A percentile compares a stretch with the other conserved stretches of the same genome.
Conservation (phyloP, 2,797 vertebrate genomes). For the Gephyroberyx darwinii region DNA sequence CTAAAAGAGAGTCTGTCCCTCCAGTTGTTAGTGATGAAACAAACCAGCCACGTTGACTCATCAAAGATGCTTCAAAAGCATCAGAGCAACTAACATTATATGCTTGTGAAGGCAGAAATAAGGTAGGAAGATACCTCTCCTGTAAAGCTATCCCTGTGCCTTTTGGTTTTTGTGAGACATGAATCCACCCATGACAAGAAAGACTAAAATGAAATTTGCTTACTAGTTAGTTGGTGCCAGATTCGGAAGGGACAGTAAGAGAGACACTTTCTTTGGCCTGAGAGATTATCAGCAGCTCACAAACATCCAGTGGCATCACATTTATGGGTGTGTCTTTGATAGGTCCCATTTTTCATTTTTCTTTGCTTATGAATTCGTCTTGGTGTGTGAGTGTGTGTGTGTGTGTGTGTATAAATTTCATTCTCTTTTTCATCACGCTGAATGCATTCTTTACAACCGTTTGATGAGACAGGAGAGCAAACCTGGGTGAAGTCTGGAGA, state of each 20-base stretch:
- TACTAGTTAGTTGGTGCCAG: not conserved
- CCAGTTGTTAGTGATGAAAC: too few species aligned
- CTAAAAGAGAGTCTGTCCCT: too few species aligned
- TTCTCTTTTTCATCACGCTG: slow-evolving; percentile 73
- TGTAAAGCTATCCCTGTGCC: too few species aligned
- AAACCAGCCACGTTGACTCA: too few species aligned
- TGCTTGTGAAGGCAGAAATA: too few species aligned
- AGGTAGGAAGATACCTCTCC: too few species aligned
- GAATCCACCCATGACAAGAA: not conserved
- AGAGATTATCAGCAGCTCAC: slow-evolving; percentile 40
- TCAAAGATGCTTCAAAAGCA: too few species aligned
- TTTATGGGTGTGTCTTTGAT: slow-evolving; percentile 38
- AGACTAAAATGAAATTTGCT: not conserved
- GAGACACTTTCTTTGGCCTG: slow-evolving; percentile 6
- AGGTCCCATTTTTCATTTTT: slow-evolving; percentile 53
- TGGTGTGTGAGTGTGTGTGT: not conserved
- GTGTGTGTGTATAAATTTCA: slow-evolving; percentile 51
- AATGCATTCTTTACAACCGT: slow-evolving; percentile 70
- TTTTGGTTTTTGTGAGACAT: too few species aligned
- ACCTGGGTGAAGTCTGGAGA: slow-evolving; percentile 69
- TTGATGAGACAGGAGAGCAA: slow-evolving; percentile 74
- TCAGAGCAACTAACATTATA: too few species aligned
- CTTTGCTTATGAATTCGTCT: slow-evolving; percentile 33
- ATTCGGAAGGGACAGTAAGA: slow-evolving; percentile 8
- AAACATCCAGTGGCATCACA: slow-evolving; percentile 42